These are phyloP conservation scores for Macrophya alboannulata DNA, from an alignment of 2,888 invertebrate genomes.

Conservation along the genomic window DNA sequence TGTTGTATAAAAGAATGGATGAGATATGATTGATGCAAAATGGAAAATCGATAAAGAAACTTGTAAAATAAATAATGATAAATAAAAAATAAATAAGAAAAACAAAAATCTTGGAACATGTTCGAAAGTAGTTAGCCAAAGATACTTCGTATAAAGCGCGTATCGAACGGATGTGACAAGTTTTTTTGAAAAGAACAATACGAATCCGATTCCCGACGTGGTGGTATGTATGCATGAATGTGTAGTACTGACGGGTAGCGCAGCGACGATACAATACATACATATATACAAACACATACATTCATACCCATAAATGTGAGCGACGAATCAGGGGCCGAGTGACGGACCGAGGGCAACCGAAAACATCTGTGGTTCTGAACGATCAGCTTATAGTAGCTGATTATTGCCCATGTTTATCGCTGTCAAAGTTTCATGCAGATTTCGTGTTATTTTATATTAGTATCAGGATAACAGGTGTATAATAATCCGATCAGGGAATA, in stretches of 20 bases:
- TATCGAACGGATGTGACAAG: constrained; percentile 14
- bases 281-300: neutral
- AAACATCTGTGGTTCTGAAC: constrained; percentile 42
- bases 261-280: neutral
- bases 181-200: neutral
- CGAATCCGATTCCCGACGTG: neutral
- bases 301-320: neutral
- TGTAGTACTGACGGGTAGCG: constrained; percentile 4
- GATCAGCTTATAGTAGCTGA: constrained; percentile 25
- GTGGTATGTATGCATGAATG: neutral
- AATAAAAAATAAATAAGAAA: neutral
- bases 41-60: neutral
- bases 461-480: neutral
- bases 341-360: constrained; percentile 32
- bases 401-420: constrained; percentile 50
- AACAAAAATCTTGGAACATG: neutral
- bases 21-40: neutral
- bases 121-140: neutral
- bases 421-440: constrained; percentile 50
- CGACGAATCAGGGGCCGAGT: constrained; percentile 39
- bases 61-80: neutral
- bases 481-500: neutral
- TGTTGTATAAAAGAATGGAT: neutral
- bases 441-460: neutral
- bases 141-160: neutral